A percentile compares a stretch with the other conserved stretches of the same genome.
Evolutionary conservation across 2,888 invertebrate genomes (phyloP).

Genomic region (Ectemnius continuus): DNA sequence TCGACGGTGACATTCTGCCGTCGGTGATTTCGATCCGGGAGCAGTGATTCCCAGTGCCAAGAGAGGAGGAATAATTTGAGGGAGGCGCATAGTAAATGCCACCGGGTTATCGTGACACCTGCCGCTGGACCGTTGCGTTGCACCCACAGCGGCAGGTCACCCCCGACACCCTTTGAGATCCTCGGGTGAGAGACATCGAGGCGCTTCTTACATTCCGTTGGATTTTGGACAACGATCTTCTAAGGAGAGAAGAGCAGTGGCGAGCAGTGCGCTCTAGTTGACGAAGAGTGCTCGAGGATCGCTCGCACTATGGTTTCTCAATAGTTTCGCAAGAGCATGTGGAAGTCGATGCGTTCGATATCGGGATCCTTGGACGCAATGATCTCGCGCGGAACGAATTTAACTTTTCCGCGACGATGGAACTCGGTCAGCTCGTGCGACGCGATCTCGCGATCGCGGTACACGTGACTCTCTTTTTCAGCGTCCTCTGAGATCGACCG

Average conservation of each 20-base stretch:
- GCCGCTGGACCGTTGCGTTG: constrained; percentile 46
- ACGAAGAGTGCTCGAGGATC: no score
- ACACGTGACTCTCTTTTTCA: constrained; percentile 1
- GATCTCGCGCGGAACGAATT: neutral
- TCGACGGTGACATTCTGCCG: neutral
- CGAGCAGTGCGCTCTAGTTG: no score
- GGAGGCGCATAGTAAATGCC: constrained; percentile 28
- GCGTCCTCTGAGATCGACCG: neutral
- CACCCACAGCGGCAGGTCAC: constrained; percentile 49
- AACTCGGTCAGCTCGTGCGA: constrained; percentile 9
- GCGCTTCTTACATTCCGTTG: no score
- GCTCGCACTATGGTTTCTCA: no score
- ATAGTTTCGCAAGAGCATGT: neutral
- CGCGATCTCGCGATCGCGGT: neutral
- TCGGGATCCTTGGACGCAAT: neutral
- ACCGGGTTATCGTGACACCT: constrained; percentile 32
- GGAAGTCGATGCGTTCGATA: neutral
- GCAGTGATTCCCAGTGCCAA: neutral
- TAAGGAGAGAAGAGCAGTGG: no score
- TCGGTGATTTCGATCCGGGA: constrained; percentile 13
- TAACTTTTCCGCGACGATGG: constrained; percentile 23
- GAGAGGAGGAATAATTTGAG: constrained; percentile 12
- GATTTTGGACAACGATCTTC: no score
- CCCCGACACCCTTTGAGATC: constrained; percentile 8
- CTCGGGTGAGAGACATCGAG: constrained; percentile 6